Conservation (phyloP, 2,888 invertebrate species). For the Pilophorus perplexus region DNA sequence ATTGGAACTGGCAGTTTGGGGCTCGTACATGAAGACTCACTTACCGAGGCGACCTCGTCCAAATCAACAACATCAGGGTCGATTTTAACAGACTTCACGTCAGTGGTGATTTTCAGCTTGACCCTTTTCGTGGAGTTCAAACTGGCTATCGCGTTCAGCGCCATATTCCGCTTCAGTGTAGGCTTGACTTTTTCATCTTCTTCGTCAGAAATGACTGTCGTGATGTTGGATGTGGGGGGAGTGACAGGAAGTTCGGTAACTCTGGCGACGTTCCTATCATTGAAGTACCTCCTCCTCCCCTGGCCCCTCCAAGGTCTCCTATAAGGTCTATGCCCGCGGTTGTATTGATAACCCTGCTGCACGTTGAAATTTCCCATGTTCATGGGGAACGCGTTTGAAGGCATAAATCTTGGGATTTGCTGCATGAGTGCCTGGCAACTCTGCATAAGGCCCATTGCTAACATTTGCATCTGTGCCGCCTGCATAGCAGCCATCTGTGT, state of each 20-base stretch:
- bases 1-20: too few relatives aligned
- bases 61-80: background rate
- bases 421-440: constrained; percentile 44
- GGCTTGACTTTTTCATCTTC: constrained; percentile 16
- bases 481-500: constrained; percentile 30
- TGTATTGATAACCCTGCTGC: background rate
- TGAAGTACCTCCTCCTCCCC: background rate
- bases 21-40: too few relatives aligned
- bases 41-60: too few relatives aligned
- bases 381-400: background rate
- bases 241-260: background rate
- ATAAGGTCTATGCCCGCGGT: background rate
- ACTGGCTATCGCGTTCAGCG: constrained; percentile 8
- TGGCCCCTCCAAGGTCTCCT: background rate
- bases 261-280: background rate
- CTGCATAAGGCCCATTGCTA: constrained; percentile 45
- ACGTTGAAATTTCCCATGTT: background rate
- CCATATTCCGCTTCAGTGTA: background rate
- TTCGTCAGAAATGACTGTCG: background rate
- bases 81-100: background rate
- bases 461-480: constrained; percentile 41
- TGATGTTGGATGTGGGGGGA: background rate
- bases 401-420: background rate
- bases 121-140: constrained; percentile 13
- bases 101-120: background rate